Evolutionary conservation across 2,113 vertebrate species (phyloP).

Genomic region (Lampris megalopsis): DNA sequence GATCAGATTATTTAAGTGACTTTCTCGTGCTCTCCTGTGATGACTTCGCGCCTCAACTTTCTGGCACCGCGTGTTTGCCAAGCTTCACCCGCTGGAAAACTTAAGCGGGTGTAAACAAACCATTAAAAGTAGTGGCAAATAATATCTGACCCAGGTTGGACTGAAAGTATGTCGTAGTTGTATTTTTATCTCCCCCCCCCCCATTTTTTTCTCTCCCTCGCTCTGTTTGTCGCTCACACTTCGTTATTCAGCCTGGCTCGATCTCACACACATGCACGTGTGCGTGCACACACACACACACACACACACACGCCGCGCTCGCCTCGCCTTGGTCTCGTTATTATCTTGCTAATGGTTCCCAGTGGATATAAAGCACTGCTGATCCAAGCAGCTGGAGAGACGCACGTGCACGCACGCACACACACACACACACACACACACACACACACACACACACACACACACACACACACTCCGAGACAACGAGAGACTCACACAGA

Average conservation of each 20-base stretch:
- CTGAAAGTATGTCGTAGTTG: neutral
- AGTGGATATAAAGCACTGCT: constrained; percentile 76
- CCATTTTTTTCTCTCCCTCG: neutral
- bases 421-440: constrained; percentile 27
- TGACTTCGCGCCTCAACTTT: too few species aligned
- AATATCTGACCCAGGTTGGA: constrained; percentile 25
- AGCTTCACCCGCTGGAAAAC: neutral
- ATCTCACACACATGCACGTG: neutral
- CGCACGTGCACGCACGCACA: constrained; percentile 19
- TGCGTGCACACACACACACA: constrained; percentile 8
- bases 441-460: constrained; percentile 3
- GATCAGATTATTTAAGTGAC: too few species aligned
- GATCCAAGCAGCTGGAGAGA: constrained; percentile 74
- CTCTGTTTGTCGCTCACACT: constrained; percentile 9
- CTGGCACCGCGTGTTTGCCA: neutral
- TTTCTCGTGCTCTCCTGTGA: too few species aligned
- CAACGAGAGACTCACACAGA: neutral
- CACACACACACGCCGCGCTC: constrained; percentile 26
- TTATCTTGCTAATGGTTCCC: constrained; percentile 76
- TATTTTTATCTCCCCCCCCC: neutral
- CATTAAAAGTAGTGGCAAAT: neutral
- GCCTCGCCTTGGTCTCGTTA: constrained; percentile 69
- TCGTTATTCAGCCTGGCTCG: constrained; percentile 13
- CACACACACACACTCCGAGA: neutral
- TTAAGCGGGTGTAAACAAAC: constrained; percentile 11